Base-by-base conservation (phyloP, 2,113 vertebrate genomes). In the Phoenicopterus ruber region DNA sequence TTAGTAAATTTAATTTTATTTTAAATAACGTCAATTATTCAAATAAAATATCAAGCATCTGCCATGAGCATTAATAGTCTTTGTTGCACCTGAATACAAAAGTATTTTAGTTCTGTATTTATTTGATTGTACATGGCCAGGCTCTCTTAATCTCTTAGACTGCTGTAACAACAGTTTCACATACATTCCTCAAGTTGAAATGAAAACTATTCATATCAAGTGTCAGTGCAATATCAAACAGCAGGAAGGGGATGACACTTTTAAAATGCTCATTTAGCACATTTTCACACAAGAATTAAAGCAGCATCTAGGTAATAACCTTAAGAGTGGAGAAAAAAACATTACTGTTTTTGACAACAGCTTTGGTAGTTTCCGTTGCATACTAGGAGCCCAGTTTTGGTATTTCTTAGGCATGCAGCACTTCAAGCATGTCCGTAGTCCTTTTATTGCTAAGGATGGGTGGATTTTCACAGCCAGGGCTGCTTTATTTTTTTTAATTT, bases 1-100 rank as follows among this genome's bases (percentile, higher is more conserved):
- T 46, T 66, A 85, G 66, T 70, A 92, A 82, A 94, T 5, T 25
- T 21, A 61, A 50, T 84, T 95, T 94, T 96, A 96, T 92, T 96
- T 94, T 89, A 80, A 91, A 87, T 91, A 49, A 47, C 65, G 31
- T 89, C 17, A 49, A 8, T 29, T 86, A 58, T 26, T 84, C 52
- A 87, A 95, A 92, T 94, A 82, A 66, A 94, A 32, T 55, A 57
- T 15, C 17, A 57, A 34, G 55, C 55, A 32, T 57, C 31, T 57
- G 31, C 55, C 55, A 34, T 20, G 31, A 57, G 55, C 31, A 13
- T 34, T 57, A 57, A 18, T 34, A 57, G 55, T 19, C 18, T 57
- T 12, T 57, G 18, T 34, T 57, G 55, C 55, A 57, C 55, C 31
- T 18, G 31, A 57, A 57, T 34, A 34, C 31, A 57, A 20, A 57